Evolutionary conservation across 2,797 vertebrate species (phyloP), one percentile per base, ranked within the genome.

Genomic region (Danionella dracula): DNA sequence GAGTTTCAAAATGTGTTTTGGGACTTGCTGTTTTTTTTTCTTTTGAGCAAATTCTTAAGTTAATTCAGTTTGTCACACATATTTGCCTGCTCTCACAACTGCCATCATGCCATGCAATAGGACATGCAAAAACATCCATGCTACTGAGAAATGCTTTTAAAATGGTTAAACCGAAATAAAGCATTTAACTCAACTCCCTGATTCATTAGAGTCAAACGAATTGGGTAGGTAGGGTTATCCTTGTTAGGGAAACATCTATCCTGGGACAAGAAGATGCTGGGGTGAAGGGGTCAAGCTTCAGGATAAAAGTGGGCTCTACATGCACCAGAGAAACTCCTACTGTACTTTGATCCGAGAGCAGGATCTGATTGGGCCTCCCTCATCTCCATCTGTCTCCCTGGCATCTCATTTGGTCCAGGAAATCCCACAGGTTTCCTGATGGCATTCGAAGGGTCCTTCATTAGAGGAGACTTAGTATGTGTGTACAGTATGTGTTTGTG

Each of bases 321-420:
- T 90, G 89, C 90, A 90, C 85, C 87, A 88, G 81, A 90, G 81
- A 78, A 84, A 87, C 80, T 90, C 89, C 89, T 91, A 91, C n/a
- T n/a, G n/a, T n/a, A n/a, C 88, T 91, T 90, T 84, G 88, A 90
- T 90, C 88, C 87, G 72, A 90, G 89, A 83, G 90, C 88, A 84
- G 86, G 88, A 90, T 90, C 90, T 90, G 89, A 90, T 82, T 90
- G 90, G 83, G 88, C 86, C 76, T 91, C 88, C 90, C 88, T 84
- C 86, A 90, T 87, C 88, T 91, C 90, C 89, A 88, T 89, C 86
- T 89, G 89, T 83, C 90, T 88, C 79, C 85, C 83, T 79, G 88
- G 85, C 80, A 89, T 88, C 88, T 91, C 89, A 86, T 80, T 86
- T 88, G 89, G 86, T 91, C 89, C 90, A 0, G 88, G 85, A 83